These are phyloP conservation scores for Anas platyrhynchos DNA, from an alignment of 2,113 vertebrate species.

Conservation along the genomic window DNA sequence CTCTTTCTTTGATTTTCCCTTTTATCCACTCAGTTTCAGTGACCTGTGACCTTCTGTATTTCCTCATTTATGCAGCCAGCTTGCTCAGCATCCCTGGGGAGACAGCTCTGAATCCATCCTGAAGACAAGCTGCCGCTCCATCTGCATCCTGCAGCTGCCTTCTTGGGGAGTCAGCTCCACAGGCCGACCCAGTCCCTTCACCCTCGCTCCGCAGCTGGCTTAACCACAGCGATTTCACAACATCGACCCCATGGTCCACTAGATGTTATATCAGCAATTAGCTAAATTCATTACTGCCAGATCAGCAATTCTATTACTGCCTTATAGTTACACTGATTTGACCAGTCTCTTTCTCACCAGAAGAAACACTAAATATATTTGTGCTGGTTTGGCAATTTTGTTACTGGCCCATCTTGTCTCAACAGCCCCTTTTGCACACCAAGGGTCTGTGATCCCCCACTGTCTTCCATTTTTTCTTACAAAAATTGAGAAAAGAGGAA, in stretches of 20 bases:
- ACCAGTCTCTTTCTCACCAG: background rate
- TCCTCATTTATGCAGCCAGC: background rate
- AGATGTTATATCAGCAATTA: constrained; percentile 22
- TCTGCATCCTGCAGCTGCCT: background rate
- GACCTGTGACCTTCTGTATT: background rate
- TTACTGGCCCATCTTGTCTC: background rate
- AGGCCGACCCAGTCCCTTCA: background rate
- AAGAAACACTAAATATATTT: background rate
- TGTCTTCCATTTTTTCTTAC: background rate
- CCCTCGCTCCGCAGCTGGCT: background rate
- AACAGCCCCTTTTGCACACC: background rate
- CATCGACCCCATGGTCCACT: background rate
- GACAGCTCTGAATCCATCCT: background rate
- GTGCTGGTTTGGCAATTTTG: background rate
- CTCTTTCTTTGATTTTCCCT: background rate
- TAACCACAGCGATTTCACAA: background rate
- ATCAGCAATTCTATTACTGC: background rate
- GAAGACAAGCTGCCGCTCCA: background rate
- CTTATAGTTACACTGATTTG: background rate
- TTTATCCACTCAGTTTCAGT: background rate
- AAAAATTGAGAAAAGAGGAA: background rate
- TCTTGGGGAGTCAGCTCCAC: background rate
- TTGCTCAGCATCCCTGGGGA: background rate
- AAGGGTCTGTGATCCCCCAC: background rate
- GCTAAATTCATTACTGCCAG: background rate